phyloP scores from a whole-genome alignment of 2,888 invertebrate species.

The Xanthorhoe spadicearia region DNA sequence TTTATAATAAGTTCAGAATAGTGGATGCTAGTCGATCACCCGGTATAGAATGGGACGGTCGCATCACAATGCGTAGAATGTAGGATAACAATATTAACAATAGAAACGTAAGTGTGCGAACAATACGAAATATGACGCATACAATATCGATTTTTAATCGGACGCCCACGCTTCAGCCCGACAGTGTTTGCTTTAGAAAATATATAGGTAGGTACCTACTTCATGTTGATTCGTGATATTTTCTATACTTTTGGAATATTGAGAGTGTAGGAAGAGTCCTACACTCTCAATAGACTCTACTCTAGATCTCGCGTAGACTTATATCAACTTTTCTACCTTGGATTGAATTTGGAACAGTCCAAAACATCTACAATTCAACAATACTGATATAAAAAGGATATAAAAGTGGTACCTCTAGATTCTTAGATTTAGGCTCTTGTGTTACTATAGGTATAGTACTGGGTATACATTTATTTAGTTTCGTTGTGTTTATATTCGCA shows the following conservation, averaged over 20 bases:
- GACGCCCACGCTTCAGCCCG: slow-evolving; percentile 63
- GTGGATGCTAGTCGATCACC: slow-evolving; percentile 4
- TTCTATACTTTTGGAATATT: background rate
- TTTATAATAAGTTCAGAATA: background rate
- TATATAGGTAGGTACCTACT: slow-evolving; percentile 4
- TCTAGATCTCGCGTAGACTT: background rate
- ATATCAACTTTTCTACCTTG: background rate
- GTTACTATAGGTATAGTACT: no score
- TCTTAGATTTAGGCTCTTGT: no score
- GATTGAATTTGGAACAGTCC: no score
- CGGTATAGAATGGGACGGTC: slow-evolving; percentile 67
- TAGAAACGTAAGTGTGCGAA: slow-evolving; percentile 57
- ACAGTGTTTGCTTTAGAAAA: slow-evolving; percentile 26
- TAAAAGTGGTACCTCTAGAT: no score
- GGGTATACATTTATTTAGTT: no score
- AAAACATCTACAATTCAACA: no score
- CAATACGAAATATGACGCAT: slow-evolving; percentile 69
- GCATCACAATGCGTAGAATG: slow-evolving; percentile 63
- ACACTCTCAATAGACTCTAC: no score
- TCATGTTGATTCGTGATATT: background rate
- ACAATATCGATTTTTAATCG: slow-evolving; percentile 80
- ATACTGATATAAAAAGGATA: no score
- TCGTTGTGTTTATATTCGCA: no score
- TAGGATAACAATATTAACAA: slow-evolving; percentile 53
- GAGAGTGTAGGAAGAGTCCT: background rate